Base-by-base conservation (phyloP, 1,140 invertebrate species). In the Euschistus heros region DNA sequence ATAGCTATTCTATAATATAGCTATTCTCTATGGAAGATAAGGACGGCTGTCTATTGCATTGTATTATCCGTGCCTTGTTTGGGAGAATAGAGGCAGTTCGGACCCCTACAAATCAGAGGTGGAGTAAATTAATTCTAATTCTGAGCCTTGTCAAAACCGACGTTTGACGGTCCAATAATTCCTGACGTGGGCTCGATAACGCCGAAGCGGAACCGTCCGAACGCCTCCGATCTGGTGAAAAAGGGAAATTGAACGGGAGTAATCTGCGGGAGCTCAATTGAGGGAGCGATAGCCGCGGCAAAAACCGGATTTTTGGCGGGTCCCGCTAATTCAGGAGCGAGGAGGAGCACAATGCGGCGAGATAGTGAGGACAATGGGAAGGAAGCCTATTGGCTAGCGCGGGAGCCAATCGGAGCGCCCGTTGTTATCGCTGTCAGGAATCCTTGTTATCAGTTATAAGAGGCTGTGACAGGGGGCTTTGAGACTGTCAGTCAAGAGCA, bases 241-340 rank as follows among this genome's bases (percentile, higher is more conserved):
- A 57, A 57, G 54, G 54, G 54, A 57, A 57, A 57, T 57, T 57
- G 54, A 57, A 57, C 54, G 54, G 0, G 54, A 57, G 54, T 57
- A 57, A 57, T 57, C 54, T 57, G 54, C 5, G 54, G 22, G 24
- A 3, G 54, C 20, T 50, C 20, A 18, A 50, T 50, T 18, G 54
- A 24, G 10, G 15, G 24, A 26, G 22, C 14, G 15, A 57, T 24
- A 57, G 8, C 6, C 24, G 54, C 54, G 18, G 24, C 54, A 50
- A 50, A 50, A 50, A 26, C 20, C 54, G 18, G 54, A 57, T 57
- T 57, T 57, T 57, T 57, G 54, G 54, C 54, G 24, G 54, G 20
- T 26, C 20, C 24, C 54, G 22, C 47, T 50, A 50, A 50, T 50
- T 50, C 47, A 50, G 47, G 22, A 22, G 47, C n/a, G 47, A 50